Conservation (phyloP, 1,140 invertebrate genomes). For the Tetraneura akinire region DNA sequence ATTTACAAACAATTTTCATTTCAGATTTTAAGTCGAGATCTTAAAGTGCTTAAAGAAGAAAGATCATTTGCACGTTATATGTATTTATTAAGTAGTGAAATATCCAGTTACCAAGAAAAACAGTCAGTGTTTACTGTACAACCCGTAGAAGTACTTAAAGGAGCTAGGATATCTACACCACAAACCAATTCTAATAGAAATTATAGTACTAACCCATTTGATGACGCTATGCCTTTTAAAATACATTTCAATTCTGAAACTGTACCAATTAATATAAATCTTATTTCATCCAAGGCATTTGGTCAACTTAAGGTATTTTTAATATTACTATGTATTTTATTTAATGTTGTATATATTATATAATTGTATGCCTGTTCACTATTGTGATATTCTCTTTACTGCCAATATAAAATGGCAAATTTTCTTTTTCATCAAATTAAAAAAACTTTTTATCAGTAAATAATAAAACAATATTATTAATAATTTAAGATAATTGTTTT, state of each 20-base stretch:
- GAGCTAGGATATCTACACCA: slow-evolving; percentile 38
- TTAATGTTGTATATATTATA: too few relatives aligned
- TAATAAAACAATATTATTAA: too few relatives aligned
- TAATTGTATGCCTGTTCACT: too few relatives aligned
- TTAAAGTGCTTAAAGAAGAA: slow-evolving; percentile 46
- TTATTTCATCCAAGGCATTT: slow-evolving; percentile 44
- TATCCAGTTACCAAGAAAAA: slow-evolving; percentile 29
- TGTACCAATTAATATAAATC: slow-evolving; percentile 33
- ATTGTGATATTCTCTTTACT: too few relatives aligned
- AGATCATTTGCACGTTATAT: slow-evolving; percentile 44
- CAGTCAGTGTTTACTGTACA: slow-evolving; percentile 37
- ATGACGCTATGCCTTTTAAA: slow-evolving; percentile 30
- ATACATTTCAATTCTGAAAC: slow-evolving; percentile 47
- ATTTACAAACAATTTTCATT: background rate
- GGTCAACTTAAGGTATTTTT: slow-evolving; percentile 22
- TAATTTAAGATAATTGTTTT: too few relatives aligned
- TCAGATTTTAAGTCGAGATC: slow-evolving; percentile 38
- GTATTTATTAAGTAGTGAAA: slow-evolving; percentile 49
- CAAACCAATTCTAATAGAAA: slow-evolving; percentile 39
- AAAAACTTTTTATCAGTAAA: too few relatives aligned
- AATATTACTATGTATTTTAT: background rate
- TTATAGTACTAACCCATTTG: slow-evolving; percentile 16
- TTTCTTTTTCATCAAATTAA: too few relatives aligned
- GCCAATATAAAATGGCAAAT: too few relatives aligned
- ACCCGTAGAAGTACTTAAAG: slow-evolving; percentile 42